Conservation (phyloP, 2,888 invertebrate species). For the Mallateleia sp. region DNA sequence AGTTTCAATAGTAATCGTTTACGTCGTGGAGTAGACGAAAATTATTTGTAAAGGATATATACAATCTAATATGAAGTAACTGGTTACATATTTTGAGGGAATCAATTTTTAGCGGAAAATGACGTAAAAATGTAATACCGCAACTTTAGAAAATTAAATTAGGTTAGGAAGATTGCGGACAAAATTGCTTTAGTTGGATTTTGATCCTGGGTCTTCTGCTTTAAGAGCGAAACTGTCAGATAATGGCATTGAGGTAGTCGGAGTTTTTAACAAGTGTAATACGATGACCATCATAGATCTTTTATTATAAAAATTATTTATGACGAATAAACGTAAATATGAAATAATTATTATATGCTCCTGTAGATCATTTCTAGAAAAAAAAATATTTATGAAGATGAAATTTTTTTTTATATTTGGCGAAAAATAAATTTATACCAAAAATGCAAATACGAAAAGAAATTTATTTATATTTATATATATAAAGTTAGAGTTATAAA, state of each 20-base stretch:
- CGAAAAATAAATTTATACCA: no score
- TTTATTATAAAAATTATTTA: background rate
- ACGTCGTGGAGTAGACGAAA: no score
- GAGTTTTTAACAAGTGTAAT: conserved; percentile 1
- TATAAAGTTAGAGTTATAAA: no score
- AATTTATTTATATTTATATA: no score
- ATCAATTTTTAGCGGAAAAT: background rate
- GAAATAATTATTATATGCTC: no score
- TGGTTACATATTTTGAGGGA: background rate
- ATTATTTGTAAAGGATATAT: no score
- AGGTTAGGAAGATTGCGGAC: conserved; percentile 4
- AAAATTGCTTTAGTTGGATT: conserved; percentile 6
- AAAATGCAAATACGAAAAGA: no score
- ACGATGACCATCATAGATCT: background rate
- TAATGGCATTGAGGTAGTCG: background rate
- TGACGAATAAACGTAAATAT: no score
- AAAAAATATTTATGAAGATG: no score
- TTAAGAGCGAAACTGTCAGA: background rate
- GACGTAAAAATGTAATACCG: background rate
- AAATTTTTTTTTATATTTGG: no score
- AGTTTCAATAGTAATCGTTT: no score
- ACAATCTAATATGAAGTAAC: background rate
- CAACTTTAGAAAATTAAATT: conserved; percentile 1
- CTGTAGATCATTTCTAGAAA: no score
- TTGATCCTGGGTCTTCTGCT: background rate